Conservation (phyloP, 2,888 invertebrate species). For the Anthrax anthrax region DNA sequence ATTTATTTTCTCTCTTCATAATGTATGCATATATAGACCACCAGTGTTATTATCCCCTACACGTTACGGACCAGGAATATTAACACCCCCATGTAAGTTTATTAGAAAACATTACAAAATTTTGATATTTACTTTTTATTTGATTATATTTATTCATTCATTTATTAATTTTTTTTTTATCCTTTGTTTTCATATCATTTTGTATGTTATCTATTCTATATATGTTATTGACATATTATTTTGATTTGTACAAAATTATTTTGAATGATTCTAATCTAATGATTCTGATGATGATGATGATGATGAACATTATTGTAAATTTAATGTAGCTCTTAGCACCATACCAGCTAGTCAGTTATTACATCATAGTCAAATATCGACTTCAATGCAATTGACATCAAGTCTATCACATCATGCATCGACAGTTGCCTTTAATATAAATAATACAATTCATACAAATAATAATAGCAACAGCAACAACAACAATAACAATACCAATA, state of each 20-base stretch:
- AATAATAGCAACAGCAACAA: constrained; percentile 17
- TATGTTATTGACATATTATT: too few species aligned
- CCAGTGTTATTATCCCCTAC: constrained; percentile 65
- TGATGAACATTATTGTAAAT: not conserved
- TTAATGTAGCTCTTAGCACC: constrained; percentile 10
- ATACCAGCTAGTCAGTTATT: constrained; percentile 29
- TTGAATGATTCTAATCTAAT: too few species aligned
- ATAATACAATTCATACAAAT: constrained; percentile 19
- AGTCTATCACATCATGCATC: constrained; percentile 23
- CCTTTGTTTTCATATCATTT: constrained; percentile 44
- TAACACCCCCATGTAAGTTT: constrained; percentile 41
- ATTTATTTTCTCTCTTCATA: too few species aligned
- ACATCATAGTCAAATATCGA: constrained; percentile 31
- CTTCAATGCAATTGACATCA: constrained; percentile 30
- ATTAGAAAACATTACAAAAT: not conserved
- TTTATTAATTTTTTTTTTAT: constrained; percentile 7
- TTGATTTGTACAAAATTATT: not conserved
- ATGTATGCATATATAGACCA: constrained; percentile 41
- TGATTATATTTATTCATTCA: not conserved
- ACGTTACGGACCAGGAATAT: constrained; percentile 45
- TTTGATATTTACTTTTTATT: not conserved
- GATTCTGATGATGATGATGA: too few species aligned
- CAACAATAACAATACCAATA: constrained; percentile 17
- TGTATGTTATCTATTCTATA: constrained; percentile 20
- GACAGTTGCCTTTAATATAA: constrained; percentile 25